phyloP scores from a whole-genome alignment of 2,797 vertebrate genomes.

The Enteromius fasciolatus region DNA sequence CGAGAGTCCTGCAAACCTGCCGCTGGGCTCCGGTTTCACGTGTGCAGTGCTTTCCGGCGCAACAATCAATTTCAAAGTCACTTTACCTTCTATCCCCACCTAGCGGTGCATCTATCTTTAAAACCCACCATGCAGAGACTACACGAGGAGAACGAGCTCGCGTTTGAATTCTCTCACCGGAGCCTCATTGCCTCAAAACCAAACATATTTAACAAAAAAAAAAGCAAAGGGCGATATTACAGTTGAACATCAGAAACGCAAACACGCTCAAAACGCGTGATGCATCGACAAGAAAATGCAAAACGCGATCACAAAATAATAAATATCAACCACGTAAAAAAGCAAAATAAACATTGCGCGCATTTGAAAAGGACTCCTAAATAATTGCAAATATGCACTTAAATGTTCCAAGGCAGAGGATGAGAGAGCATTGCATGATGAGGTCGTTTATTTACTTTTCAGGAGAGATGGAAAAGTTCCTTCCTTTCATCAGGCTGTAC shows the following conservation, averaged over 20 bases:
- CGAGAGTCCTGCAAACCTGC: constrained; percentile 21
- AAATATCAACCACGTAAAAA: background rate
- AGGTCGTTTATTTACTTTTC: constrained; percentile 50
- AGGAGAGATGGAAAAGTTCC: constrained; percentile 48
- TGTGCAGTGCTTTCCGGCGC: constrained; percentile 19
- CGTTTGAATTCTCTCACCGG: background rate
- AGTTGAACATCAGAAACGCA: background rate
- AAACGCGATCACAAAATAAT: background rate
- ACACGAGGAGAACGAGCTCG: background rate
- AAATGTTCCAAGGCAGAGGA: constrained; percentile 22
- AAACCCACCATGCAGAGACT: background rate
- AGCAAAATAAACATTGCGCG: constrained; percentile 26
- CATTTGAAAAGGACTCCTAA: background rate
- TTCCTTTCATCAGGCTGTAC: constrained; percentile 74
- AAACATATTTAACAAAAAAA: background rate
- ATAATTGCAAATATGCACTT: constrained; percentile 25
- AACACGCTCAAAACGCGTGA: background rate
- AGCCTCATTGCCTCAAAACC: background rate
- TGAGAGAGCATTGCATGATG: constrained; percentile 15
- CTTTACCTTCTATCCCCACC: constrained; percentile 42
- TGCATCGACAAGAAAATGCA: background rate
- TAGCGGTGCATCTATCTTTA: constrained; percentile 22
- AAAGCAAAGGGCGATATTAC: background rate
- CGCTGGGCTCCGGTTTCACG: constrained; percentile 8
- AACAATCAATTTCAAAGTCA: constrained; percentile 15